These are phyloP conservation scores for Mus spicilegus DNA, from an alignment of 2,113 vertebrate genomes.

Conservation along the genomic window DNA sequence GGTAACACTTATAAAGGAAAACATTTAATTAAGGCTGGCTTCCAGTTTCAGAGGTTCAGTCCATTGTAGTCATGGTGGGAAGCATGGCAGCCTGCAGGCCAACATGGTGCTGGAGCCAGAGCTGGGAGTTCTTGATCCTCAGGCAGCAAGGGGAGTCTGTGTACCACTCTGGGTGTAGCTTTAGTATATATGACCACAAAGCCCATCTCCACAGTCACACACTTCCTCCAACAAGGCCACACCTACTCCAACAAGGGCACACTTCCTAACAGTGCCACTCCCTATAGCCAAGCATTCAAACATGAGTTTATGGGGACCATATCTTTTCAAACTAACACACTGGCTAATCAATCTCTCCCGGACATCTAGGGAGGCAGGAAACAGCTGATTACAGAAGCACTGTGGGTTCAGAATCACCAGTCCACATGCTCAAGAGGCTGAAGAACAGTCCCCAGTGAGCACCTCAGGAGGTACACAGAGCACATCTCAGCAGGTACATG, in stretches of 20 bases:
- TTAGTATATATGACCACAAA: neutral
- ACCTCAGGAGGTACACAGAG: too few species aligned
- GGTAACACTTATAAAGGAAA: neutral
- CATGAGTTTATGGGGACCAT: neutral
- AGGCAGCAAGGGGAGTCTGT: neutral
- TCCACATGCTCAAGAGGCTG: neutral
- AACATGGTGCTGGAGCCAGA: neutral
- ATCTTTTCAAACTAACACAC: neutral
- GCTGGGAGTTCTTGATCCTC: neutral
- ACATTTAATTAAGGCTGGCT: neutral
- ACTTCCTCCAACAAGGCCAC: neutral
- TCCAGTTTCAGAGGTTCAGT: neutral
- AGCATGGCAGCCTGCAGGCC: neutral
- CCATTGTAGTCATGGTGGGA: neutral
- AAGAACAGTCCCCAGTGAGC: too few species aligned
- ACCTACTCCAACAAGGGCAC: neutral
- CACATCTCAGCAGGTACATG: too few species aligned
- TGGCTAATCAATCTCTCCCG: neutral
- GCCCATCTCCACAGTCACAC: neutral
- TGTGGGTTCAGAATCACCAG: neutral
- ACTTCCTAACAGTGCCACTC: neutral
- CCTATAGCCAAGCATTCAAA: neutral
- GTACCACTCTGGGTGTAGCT: neutral
- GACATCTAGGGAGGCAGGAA: neutral
- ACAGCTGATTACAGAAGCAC: neutral